Percentiles rank a stretch among this genome's conserved stretches.
Conservation (phyloP, 2,888 invertebrate species). For the Sthenelais limicola region DNA sequence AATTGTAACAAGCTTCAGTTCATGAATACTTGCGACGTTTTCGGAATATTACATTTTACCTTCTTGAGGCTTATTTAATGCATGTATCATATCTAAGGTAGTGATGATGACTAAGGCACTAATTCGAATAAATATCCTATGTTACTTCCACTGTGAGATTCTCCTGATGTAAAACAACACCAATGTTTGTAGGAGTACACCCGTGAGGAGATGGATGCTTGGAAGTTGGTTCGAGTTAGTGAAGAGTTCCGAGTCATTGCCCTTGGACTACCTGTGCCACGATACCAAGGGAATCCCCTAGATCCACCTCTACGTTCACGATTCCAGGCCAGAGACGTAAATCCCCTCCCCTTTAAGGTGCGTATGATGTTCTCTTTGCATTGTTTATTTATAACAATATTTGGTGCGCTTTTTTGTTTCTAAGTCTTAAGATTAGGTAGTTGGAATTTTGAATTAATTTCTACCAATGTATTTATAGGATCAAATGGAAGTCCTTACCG, state of each 20-base stretch:
- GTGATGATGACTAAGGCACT: too few species aligned
- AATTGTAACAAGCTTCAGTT: too few species aligned
- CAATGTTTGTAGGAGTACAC: conserved; percentile 80
- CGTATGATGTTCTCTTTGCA: too few species aligned
- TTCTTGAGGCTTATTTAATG: too few species aligned
- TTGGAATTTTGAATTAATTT: not conserved
- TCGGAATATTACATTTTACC: too few species aligned
- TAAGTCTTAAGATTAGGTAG: not conserved
- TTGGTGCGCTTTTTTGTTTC: not conserved
- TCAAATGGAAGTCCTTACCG: conserved; percentile 49
- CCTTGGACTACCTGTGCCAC: conserved; percentile 70
- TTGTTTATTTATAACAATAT: too few species aligned
- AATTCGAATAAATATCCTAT: too few species aligned
- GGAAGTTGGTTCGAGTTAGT: conserved; percentile 92
- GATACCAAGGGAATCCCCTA: conserved; percentile 85
- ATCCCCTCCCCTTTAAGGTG: conserved; percentile 75
- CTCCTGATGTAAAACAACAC: too few species aligned
- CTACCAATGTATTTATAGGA: conserved; percentile 55
- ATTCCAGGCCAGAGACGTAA: conserved; percentile 92
- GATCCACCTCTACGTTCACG: conserved; percentile 96
- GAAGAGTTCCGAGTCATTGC: conserved; percentile 84
- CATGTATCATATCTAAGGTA: too few species aligned
- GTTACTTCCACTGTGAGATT: too few species aligned
- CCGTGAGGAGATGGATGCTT: conserved; percentile 83
- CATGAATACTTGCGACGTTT: too few species aligned